Evolutionary conservation across 2,797 vertebrate species (phyloP), one percentile per base, ranked within the genome.

Genomic region (Lerista edwardsae): DNA sequence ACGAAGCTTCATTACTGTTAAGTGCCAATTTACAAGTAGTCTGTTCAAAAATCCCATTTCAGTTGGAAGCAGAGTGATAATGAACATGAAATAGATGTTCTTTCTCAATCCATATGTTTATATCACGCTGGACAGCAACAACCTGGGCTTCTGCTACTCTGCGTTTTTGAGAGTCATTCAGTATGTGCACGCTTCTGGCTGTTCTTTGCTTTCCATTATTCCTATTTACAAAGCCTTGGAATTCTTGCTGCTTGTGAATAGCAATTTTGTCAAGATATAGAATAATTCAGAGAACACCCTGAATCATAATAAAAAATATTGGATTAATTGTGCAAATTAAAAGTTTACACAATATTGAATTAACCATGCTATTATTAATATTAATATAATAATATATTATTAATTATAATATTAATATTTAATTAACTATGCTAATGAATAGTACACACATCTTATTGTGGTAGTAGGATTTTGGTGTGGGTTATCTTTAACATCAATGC

Each of bases 1-100:
- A 23, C 39, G 36, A 73, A 41, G 47, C 34, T 57, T 83, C 64
- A 75, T 75, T 83, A 39, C 23, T 65, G 36, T 82, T 82, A 75
- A 75, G 17, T 75, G n/a, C 17, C 29, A 44, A 41, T 11, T 55
- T n/a, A 29, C 31, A 59, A 57, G 29, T 27, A 65, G 11, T 27
- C 8, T 59, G 2, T 17, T 21, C 29, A n/a, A 36, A 39, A 67
- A 55, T 10, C 31, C 19, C 67, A 36, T 80, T 59, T 9, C 23
- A 80, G 15, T 39, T 57, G 10, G 25, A 69, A 57, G 75, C 4
- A 78, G 75, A 19, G n/a, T 31, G 61, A 19, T 67, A 67, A 11
- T 6, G 19, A 6, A 41, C 17, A 81, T 41, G 68, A 72, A 72
- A 61, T 72, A 61, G 34, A 10, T 41, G 55, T 9, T 44, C 27